Base-by-base conservation (phyloP, 1,140 invertebrate species). In the Leucophenga varia region DNA sequence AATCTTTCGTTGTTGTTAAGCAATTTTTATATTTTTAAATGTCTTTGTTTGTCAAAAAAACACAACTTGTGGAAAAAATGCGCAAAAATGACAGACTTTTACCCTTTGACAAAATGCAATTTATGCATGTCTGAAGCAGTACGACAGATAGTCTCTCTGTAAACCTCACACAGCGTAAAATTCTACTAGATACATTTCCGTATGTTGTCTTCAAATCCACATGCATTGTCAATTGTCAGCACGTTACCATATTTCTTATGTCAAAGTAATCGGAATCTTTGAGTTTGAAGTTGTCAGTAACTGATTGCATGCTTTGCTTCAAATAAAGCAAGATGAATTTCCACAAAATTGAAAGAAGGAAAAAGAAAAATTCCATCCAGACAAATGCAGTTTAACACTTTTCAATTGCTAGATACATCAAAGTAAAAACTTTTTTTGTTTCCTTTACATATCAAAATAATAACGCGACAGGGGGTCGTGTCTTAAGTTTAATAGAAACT, bases 331-430 rank as follows among this genome's bases (percentile, higher is more conserved):
- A n/a, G n/a, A n/a, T 65, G 61, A 59, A 64, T 64, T 64, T 65
- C 58, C 53, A 58, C 47, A 52, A 54, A 57, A 52, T n/a, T n/a
- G n/a, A n/a, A n/a, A n/a, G n/a, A n/a, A n/a, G n/a, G n/a, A n/a
- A n/a, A n/a, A n/a, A n/a, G n/a, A n/a, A n/a, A n/a, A n/a, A n/a
- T n/a, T n/a, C n/a, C n/a, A n/a, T n/a, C 52, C 60, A 56, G 60
- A 48, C 59, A 49, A 67, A 57, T 67, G 63, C 59, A 63, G 63
- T 63, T 67, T 63, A 67, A 67, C 63, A 67, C 63, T 67, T 67
- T 50, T 38, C 40, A 12, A 31, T 31, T n/a, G 22, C n/a, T 41
- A 35, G 32, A 54, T 47, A 63, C 63, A 67, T 67, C 63, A 67
- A 67, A 67, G 63, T 45, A 47, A 49, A 53, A 67, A 67, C 51